These are phyloP conservation scores for Alviniconcha marisindica DNA, from an alignment of 1,140 invertebrate genomes.

Conservation along the genomic window DNA sequence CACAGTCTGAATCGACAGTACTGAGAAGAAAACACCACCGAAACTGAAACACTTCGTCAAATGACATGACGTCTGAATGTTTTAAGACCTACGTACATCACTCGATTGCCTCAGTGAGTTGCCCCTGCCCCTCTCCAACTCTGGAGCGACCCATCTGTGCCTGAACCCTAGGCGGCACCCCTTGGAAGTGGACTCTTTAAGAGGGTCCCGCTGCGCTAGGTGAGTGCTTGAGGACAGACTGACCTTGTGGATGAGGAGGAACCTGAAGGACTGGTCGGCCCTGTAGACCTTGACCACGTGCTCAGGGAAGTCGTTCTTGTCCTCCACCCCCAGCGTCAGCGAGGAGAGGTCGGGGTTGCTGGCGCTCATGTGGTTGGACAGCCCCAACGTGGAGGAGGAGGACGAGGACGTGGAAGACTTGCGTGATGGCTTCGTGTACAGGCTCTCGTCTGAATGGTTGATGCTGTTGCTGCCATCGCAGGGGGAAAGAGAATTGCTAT, in stretches of 20 bases:
- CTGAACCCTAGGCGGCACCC: no score
- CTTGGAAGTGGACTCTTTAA: no score
- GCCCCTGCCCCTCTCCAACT: no score
- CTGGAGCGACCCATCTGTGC: no score
- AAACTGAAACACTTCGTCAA: no score
- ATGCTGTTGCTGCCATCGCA: constrained; percentile 43
- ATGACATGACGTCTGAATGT: no score
- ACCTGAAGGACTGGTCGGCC: constrained; percentile 98
- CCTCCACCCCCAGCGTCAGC: constrained; percentile 62
- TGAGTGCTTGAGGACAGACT: no score
- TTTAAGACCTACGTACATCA: no score
- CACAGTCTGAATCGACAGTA: no score
- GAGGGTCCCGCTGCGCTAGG: not conserved
- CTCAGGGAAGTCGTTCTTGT: constrained; percentile 91
- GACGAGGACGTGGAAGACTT: constrained; percentile 64
- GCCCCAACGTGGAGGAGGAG: constrained; percentile 51
- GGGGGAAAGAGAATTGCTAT: no score
- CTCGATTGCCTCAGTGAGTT: no score
- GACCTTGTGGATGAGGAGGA: constrained; percentile 94
- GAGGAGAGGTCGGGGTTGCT: constrained; percentile 90
- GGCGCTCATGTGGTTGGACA: constrained; percentile 80
- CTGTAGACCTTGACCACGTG: constrained; percentile 95
- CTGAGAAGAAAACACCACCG: no score
- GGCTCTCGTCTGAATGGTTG: constrained; percentile 68
- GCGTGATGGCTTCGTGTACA: constrained; percentile 60